phyloP scores from a whole-genome alignment of 2,888 invertebrate species.

The Leptopterna dolabrata region DNA sequence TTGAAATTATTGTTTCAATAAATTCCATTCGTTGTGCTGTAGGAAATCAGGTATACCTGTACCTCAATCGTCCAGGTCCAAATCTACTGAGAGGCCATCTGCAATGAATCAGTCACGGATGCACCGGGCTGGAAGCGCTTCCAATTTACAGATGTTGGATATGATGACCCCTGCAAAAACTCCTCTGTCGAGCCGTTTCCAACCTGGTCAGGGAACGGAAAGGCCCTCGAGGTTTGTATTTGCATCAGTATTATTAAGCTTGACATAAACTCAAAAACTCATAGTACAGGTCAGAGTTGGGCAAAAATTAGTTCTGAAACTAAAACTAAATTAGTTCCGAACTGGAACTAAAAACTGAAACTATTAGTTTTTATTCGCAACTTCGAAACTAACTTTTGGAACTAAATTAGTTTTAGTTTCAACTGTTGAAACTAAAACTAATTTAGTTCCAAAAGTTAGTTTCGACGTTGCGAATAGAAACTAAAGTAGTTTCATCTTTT shows the following conservation, averaged over 20 bases:
- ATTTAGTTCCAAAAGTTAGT: too few relatives aligned
- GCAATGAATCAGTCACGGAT: background rate
- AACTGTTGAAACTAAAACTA: too few relatives aligned
- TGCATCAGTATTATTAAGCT: too few relatives aligned
- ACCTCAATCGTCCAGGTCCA: background rate
- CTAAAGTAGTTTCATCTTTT: too few relatives aligned
- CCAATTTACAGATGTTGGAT: background rate
- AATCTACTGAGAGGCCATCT: slow-evolving; percentile 12
- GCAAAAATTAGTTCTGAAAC: too few relatives aligned
- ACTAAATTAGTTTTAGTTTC: too few relatives aligned
- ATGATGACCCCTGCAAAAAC: slow-evolving; percentile 9
- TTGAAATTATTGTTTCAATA: background rate
- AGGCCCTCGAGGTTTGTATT: slow-evolving; percentile 6
- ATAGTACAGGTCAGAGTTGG: too few relatives aligned
- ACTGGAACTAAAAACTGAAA: too few relatives aligned
- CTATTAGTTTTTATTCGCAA: too few relatives aligned
- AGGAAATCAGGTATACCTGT: slow-evolving; percentile 41
- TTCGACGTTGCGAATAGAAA: too few relatives aligned
- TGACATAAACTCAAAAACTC: background rate
- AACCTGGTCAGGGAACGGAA: slow-evolving; percentile 4
- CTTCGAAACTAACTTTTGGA: too few relatives aligned
- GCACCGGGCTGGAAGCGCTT: background rate
- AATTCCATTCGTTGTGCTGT: background rate
- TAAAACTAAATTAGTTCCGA: too few relatives aligned
- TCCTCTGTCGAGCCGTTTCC: background rate